Evolutionary conservation across 64 coral and sea anemone species (phyloP).

Genomic region (Pocillopora verrucosa): DNA sequence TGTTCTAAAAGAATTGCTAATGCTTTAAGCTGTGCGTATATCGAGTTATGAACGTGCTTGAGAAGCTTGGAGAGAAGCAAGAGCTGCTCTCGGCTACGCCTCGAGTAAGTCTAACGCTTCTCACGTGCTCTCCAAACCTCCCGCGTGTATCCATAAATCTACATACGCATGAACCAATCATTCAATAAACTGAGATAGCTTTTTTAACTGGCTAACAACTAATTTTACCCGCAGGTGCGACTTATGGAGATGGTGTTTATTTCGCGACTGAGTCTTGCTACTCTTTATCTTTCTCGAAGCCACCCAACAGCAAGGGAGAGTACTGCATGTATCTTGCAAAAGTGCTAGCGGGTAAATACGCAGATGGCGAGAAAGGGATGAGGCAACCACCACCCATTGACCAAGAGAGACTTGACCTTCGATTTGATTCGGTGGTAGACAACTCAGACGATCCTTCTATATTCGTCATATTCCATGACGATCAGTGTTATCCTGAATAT

Average conservation of each 20-base stretch:
- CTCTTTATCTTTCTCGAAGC: not conserved
- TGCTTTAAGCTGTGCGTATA: no score
- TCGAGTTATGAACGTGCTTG: no score
- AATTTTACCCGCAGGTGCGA: not conserved
- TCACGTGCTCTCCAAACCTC: no score
- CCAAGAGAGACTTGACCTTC: not conserved
- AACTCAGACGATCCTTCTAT: not conserved
- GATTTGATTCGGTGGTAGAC: conserved; percentile 21
- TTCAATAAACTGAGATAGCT: no score
- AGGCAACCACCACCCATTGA: conserved; percentile 21
- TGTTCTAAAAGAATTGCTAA: no score
- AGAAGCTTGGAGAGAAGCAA: no score
- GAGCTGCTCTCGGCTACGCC: no score
- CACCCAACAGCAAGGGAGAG: conserved; percentile 17
- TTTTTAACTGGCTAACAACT: not conserved
- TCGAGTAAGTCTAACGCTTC: no score
- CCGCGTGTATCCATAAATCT: no score
- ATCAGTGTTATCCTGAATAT: conserved; percentile 47
- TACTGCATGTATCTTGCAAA: conserved; percentile 46
- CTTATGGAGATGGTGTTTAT: conserved; percentile 44
- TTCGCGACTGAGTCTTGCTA: conserved; percentile 39
- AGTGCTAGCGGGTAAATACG: conserved; percentile 42
- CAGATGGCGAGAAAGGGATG: conserved; percentile 11
- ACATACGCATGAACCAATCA: no score
- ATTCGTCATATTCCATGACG: conserved; percentile 46